A percentile compares a stretch with the other conserved stretches of the same genome.
These are phyloP conservation scores for Lycophotia porphyrea DNA, from an alignment of 2,888 invertebrate species.

Conservation along the genomic window DNA sequence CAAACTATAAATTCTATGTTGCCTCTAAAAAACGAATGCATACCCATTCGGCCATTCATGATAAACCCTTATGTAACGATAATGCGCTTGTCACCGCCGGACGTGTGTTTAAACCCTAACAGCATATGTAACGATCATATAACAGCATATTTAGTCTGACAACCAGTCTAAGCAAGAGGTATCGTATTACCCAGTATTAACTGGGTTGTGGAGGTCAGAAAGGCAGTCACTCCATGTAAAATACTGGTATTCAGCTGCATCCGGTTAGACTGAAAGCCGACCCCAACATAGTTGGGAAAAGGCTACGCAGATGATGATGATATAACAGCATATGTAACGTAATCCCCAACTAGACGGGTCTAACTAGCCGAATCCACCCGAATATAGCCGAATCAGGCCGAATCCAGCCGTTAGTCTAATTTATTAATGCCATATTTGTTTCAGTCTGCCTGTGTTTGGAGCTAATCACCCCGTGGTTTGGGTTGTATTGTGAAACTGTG, in stretches of 20 bases:
- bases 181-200: too few relatives aligned
- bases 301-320: too few relatives aligned
- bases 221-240: too few relatives aligned
- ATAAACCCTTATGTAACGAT: slow-evolving; percentile 1
- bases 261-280: too few relatives aligned
- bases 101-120: slow-evolving; percentile 8
- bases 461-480: slow-evolving; percentile 39
- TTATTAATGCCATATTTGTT: slow-evolving; percentile 52
- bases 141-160: too few relatives aligned
- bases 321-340: too few relatives aligned
- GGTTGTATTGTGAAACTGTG: background rate
- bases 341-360: slow-evolving; percentile 4
- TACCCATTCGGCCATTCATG: background rate
- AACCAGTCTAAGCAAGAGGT: too few relatives aligned
- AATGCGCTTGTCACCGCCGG: slow-evolving; percentile 37
- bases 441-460: slow-evolving; percentile 10
- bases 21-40: background rate
- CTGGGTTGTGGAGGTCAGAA: too few relatives aligned
- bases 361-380: slow-evolving; percentile 2
- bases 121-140: too few relatives aligned
- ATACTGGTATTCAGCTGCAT: too few relatives aligned
- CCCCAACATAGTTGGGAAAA: too few relatives aligned
- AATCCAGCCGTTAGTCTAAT: slow-evolving; percentile 40
- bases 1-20: background rate
- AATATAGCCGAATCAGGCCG: background rate